phyloP scores from a whole-genome alignment of 2,113 vertebrate genomes.

The Protobothrops mucrosquamatus region DNA sequence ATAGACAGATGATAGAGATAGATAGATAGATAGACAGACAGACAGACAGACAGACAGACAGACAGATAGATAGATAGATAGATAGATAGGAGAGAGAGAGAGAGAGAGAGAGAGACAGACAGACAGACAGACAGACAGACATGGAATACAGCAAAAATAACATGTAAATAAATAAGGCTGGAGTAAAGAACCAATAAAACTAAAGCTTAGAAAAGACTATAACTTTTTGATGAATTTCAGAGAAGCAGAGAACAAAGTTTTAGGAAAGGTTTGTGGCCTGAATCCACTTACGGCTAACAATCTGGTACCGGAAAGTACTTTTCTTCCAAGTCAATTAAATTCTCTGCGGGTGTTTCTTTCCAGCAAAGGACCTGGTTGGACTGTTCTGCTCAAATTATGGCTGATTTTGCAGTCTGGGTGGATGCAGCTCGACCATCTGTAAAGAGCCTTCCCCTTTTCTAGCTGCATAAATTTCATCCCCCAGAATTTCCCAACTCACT shows the following conservation, averaged over 20 bases:
- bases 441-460: background rate
- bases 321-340: background rate
- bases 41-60: too few species aligned
- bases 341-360: background rate
- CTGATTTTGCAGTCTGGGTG: background rate
- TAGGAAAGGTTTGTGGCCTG: background rate
- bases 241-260: background rate
- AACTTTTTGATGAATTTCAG: background rate
- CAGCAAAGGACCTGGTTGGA: background rate
- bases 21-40: too few species aligned
- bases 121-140: background rate
- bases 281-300: background rate
- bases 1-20: too few species aligned
- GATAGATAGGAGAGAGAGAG: too few species aligned
- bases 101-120: accelerated
- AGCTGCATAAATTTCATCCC: background rate
- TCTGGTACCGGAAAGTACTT: background rate
- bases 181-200: background rate
- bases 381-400: background rate
- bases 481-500: background rate
- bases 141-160: background rate
- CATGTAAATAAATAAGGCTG: too few species aligned
- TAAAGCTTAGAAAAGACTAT: background rate
- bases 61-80: too few species aligned
- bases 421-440: background rate